Base-by-base conservation (phyloP, 2,888 invertebrate genomes). In the Drosophila ustulata region DNA sequence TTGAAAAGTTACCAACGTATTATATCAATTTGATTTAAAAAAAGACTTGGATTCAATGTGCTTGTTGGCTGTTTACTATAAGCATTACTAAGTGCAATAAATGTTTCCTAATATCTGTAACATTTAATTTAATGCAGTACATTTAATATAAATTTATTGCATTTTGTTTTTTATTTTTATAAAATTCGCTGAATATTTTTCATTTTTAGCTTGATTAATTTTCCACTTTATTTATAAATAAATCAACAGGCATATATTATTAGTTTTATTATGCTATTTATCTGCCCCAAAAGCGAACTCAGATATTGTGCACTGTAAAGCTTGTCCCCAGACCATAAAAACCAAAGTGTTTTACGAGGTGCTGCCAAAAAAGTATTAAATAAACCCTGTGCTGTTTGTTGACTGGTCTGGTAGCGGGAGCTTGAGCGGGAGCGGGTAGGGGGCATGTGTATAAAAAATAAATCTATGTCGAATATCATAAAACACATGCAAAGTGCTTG, bases 401-500 rank as follows among this genome's bases (percentile, higher is more conserved):
- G n/a, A 25, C 30, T 34, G 9, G 34, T 49, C 8, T 28, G 4
- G 23, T n/a, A 32, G 34, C 18, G 13, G 13, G 37, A 7, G 18
- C 37, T 23, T 2, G 41, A 9, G 18, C 37, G 26, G 3, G 58
- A 9, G 37, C 1, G 3, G 28, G 43, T 4, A 9, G 11, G 26
- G 52, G 26, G 4, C 3, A 7, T 9, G 3, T 30, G 37, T 50
- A 50, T 50, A 53, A 53, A 57, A 75, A 58, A 78, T 70, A 86
- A 86, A 80, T 83, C 87, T 59, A 75, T 75, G 87, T 78, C 56
- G 73, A 62, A 64, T 71, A 59, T 62, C 89, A 70, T 88, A 88
- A 83, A 88, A 85, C 71, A 86, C 72, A 80, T 78, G 83, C 88
- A 80, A 75, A 86, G 82, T 80, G 81, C 68, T 77, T 65, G 75